These are phyloP conservation scores for Tetranychus piercei DNA, from an alignment of 2,888 invertebrate genomes.

Conservation along the genomic window DNA sequence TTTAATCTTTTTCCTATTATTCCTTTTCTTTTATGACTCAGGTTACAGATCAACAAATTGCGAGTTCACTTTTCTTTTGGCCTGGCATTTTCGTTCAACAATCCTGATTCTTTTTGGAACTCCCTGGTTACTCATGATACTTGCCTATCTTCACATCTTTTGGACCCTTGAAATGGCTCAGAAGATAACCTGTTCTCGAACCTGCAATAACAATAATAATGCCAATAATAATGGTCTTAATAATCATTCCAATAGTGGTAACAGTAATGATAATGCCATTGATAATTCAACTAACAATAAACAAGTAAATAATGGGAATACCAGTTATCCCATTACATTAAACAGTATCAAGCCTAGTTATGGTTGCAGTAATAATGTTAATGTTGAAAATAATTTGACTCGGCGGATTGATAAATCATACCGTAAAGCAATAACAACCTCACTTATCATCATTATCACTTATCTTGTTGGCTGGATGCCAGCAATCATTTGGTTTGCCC, in stretches of 20 bases:
- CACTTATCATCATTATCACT: constrained; percentile 36
- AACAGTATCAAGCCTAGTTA: too few species aligned
- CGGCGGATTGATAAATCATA: not conserved
- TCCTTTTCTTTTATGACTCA: not conserved
- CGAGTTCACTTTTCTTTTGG: not conserved
- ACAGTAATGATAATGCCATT: not conserved
- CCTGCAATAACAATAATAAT: not conserved
- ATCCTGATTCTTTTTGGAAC: not conserved
- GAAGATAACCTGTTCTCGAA: not conserved
- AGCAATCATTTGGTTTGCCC: constrained; percentile 39
- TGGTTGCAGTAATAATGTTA: too few species aligned
- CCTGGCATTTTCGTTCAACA: not conserved
- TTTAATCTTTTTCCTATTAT: not conserved
- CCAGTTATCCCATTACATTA: too few species aligned
- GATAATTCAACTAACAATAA: not conserved
- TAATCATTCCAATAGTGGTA: not conserved
- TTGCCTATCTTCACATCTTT: not conserved
- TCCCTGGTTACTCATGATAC: not conserved
- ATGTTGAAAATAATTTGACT: not conserved
- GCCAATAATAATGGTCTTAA: not conserved
- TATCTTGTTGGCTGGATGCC: constrained; percentile 46
- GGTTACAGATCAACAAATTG: not conserved
- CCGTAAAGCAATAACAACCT: constrained; percentile 17
- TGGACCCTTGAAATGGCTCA: not conserved
- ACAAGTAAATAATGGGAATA: too few species aligned